Percentiles rank a stretch among this genome's conserved stretches.
Evolutionary conservation across 2,888 invertebrate genomes (phyloP).

Genomic region (Willowsia nigromaculata): DNA sequence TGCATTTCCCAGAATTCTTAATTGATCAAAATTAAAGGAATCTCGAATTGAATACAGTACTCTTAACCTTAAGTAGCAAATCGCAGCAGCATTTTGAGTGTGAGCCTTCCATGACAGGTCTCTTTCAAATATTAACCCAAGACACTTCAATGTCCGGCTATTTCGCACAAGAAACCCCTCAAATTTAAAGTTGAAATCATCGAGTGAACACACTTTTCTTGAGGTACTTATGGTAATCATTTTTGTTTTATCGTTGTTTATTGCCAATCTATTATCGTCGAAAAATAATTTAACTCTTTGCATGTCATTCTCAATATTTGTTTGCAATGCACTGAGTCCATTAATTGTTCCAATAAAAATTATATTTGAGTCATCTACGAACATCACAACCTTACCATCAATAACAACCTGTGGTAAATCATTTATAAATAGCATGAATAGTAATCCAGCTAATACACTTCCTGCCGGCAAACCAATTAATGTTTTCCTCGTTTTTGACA

Average conservation of each 20-base stretch:
- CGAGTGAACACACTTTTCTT: not conserved
- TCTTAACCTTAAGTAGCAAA: not conserved
- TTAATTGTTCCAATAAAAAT: not conserved
- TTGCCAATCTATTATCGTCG: not conserved
- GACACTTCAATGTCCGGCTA: slow-evolving; percentile 8
- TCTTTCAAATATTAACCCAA: slow-evolving; percentile 24
- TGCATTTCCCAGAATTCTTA: not conserved
- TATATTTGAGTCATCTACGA: not conserved
- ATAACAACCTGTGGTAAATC: not conserved
- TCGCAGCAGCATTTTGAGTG: not conserved
- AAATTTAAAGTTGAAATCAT: not conserved
- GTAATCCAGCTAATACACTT: not conserved
- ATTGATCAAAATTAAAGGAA: not conserved
- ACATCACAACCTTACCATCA: not conserved
- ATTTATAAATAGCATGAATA: slow-evolving; percentile 45
- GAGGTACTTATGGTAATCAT: slow-evolving; percentile 1
- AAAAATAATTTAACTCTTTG: not conserved
- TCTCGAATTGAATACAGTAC: not conserved
- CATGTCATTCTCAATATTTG: slow-evolving; percentile 27
- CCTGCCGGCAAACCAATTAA: slow-evolving; percentile 27
- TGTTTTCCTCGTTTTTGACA: not conserved
- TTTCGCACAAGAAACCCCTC: not conserved
- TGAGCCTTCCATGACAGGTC: not conserved
- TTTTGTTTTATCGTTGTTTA: slow-evolving; percentile 28
- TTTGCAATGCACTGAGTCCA: not conserved